These are phyloP conservation scores for Pygocentrus nattereri DNA, from an alignment of 2,797 vertebrate species.

Conservation along the genomic window DNA sequence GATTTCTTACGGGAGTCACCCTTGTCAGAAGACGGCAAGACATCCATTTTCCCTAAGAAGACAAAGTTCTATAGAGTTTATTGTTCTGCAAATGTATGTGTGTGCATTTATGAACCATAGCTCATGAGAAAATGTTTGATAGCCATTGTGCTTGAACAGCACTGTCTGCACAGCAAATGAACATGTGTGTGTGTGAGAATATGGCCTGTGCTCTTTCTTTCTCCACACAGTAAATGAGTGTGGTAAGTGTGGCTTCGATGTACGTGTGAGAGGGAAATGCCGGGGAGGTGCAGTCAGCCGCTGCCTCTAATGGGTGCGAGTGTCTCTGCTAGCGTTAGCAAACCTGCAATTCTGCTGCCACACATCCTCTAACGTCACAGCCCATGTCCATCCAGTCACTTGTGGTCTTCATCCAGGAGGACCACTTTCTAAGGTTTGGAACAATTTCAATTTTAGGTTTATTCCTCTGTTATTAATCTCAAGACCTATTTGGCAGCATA, in stretches of 20 bases:
- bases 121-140: constrained; percentile 5
- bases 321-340: constrained; percentile 67
- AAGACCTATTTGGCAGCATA: not conserved
- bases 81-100: not conserved
- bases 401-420: constrained; percentile 47
- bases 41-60: too few species aligned
- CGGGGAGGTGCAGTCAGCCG: constrained; percentile 74
- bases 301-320: constrained; percentile 74
- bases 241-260: constrained; percentile 46
- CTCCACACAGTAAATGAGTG: constrained; percentile 42
- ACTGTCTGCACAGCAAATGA: constrained; percentile 16
- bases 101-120: constrained; percentile 1
- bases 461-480: not conserved
- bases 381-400: constrained; percentile 29
- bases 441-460: constrained; percentile 1
- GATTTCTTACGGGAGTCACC: not conserved
- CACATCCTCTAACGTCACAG: constrained; percentile 76
- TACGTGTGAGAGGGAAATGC: constrained; percentile 69
- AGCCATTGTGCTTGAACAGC: not conserved
- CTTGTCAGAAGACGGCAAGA: too few species aligned
- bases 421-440: constrained; percentile 38
- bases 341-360: constrained; percentile 77
- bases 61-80: too few species aligned
- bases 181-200: constrained; percentile 1
- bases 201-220: constrained; percentile 6